These are phyloP conservation scores for Syngnathus acus DNA, from an alignment of 2,797 vertebrate species.

Conservation along the genomic window DNA sequence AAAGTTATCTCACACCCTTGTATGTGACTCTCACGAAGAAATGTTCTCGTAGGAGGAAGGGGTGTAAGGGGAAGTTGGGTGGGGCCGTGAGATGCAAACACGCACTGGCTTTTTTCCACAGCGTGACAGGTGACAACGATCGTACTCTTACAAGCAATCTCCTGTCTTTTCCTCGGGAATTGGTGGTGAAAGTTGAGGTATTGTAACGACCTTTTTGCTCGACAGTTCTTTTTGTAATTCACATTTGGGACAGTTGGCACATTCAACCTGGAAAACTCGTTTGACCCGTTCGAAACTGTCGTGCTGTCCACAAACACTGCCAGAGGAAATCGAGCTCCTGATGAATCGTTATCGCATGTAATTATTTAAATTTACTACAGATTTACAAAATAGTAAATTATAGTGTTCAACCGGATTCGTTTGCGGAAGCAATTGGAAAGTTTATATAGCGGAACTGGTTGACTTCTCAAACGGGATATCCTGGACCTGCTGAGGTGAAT, in stretches of 20 bases:
- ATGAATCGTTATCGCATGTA: neutral
- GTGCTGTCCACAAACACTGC: neutral
- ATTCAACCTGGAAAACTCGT: neutral
- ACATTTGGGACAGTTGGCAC: neutral
- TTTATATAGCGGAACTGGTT: neutral
- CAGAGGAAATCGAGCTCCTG: neutral
- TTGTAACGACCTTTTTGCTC: neutral
- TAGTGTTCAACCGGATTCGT: neutral
- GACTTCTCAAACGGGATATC: neutral
- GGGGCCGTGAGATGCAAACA: slow-evolving; percentile 24
- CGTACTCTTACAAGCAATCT: neutral
- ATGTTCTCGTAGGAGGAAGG: neutral
- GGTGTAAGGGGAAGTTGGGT: slow-evolving; percentile 30
- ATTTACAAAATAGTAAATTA: too few species aligned
- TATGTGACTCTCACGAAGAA: neutral
- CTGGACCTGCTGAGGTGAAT: neutral
- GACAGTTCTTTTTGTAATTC: neutral
- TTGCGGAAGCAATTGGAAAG: neutral
- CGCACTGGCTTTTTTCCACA: neutral
- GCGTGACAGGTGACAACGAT: neutral
- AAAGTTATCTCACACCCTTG: neutral
- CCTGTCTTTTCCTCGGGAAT: neutral
- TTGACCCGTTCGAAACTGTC: neutral
- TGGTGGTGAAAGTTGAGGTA: neutral
- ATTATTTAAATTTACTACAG: neutral